Conservation (phyloP, 2,113 vertebrate species). For the Mus musculus region DNA sequence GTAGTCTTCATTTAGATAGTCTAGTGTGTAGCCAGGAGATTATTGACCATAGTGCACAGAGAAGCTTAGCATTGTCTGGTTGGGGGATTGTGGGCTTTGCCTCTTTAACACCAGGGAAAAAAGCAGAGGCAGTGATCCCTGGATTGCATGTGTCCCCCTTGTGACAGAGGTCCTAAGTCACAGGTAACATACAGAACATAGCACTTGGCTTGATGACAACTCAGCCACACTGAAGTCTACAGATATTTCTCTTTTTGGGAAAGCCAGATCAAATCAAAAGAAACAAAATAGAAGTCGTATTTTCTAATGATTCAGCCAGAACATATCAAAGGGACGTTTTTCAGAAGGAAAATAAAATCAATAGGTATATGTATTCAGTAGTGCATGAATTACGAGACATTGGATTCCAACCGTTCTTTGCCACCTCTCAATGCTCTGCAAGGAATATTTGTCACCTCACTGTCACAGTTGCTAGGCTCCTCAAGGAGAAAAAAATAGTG, state of each 20-base stretch:
- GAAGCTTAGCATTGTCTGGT: background rate
- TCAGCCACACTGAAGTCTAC: background rate
- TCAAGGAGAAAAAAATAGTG: background rate
- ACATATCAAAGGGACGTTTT: constrained; percentile 42
- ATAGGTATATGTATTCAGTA: constrained; percentile 10
- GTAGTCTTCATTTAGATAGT: background rate
- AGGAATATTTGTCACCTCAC: background rate
- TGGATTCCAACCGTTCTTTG: background rate
- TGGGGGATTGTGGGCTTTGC: background rate
- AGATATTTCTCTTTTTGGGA: background rate
- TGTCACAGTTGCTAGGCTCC: background rate
- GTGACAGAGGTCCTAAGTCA: background rate
- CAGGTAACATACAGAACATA: background rate
- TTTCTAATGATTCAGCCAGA: constrained; percentile 31
- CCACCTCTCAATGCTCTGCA: background rate
- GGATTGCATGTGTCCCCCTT: background rate
- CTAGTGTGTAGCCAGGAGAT: background rate
- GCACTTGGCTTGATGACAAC: background rate
- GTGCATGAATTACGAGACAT: background rate
- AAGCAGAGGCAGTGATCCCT: background rate
- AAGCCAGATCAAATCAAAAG: constrained; percentile 55
- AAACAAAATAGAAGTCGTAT: background rate
- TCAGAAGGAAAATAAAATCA: constrained; percentile 36
- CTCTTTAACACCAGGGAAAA: background rate
- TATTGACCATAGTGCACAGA: background rate